A percentile compares a stretch with the other conserved stretches of the same genome.
Evolutionary conservation across 2,888 invertebrate species (phyloP).

Genomic region (Mycogona germanica): DNA sequence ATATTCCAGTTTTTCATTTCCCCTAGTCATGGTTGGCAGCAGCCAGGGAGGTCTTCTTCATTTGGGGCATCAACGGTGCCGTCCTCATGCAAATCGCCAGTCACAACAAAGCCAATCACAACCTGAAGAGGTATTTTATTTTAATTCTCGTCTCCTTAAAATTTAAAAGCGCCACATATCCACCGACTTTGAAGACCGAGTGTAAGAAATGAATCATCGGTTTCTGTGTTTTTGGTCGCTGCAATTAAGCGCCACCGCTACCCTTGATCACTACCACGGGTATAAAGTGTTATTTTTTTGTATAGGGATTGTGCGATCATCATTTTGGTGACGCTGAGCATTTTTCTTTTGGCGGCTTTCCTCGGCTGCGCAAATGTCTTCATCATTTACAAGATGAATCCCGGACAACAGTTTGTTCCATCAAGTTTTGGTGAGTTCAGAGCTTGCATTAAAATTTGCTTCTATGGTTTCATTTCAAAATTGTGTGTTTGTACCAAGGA

Average conservation of each 20-base stretch:
- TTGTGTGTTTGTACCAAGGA: no score
- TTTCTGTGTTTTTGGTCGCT: no score
- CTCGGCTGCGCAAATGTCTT: constrained; percentile 71
- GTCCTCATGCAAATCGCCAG: constrained; percentile 54
- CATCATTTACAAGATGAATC: constrained; percentile 52
- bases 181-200: no score
- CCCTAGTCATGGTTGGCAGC: constrained; percentile 70
- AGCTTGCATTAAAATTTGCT: neutral
- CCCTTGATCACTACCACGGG: neutral
- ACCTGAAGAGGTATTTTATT: constrained; percentile 23
- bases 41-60: constrained; percentile 73
- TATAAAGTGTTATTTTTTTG: constrained; percentile 1
- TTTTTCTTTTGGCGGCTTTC: constrained; percentile 60
- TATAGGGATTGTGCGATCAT: constrained; percentile 49
- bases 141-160: no score
- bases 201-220: no score
- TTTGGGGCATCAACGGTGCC: constrained; percentile 73
- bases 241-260: neutral
- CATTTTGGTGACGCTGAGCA: constrained; percentile 56
- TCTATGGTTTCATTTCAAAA: no score
- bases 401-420: constrained; percentile 46
- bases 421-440: constrained; percentile 69
- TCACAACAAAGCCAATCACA: constrained; percentile 27
- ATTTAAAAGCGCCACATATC: no score
- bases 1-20: no score